phyloP scores from a whole-genome alignment of 2,797 vertebrate genomes.

The Sebastes jordani region DNA sequence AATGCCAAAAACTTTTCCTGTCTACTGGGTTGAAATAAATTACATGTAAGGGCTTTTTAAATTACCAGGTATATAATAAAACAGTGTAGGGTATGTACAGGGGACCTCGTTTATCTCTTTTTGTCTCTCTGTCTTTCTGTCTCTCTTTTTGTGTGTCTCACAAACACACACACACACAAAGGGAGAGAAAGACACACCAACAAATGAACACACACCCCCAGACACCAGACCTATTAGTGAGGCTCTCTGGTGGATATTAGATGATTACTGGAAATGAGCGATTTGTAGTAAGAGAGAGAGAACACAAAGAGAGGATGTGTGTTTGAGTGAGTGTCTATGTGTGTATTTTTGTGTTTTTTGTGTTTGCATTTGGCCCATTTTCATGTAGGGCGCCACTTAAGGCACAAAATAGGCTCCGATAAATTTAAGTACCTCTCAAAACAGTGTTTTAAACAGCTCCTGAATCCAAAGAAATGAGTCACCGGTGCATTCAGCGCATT shows the following conservation, averaged over 20 bases:
- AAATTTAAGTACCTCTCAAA: slow-evolving; percentile 31
- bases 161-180: neutral
- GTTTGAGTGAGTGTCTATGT: neutral
- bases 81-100: too few species aligned
- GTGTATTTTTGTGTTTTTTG: neutral
- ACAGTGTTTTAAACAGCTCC: slow-evolving; percentile 3
- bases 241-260: slow-evolving; percentile 25
- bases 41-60: too few species aligned
- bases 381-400: slow-evolving; percentile 38
- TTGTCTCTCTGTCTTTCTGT: neutral
- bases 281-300: neutral
- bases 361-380: slow-evolving; percentile 25
- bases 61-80: too few species aligned
- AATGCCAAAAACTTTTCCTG: too few species aligned
- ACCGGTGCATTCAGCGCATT: slow-evolving; percentile 1
- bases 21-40: too few species aligned
- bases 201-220: slow-evolving; percentile 16
- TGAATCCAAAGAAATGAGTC: slow-evolving; percentile 38
- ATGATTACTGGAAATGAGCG: slow-evolving; percentile 36
- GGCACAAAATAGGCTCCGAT: slow-evolving; percentile 20
- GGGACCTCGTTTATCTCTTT: neutral
- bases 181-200: neutral
- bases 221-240: slow-evolving; percentile 9
- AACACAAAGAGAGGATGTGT: neutral
- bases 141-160: neutral